These are phyloP conservation scores for Agrotis ipsilon DNA, from an alignment of 2,888 invertebrate species.

Conservation along the genomic window DNA sequence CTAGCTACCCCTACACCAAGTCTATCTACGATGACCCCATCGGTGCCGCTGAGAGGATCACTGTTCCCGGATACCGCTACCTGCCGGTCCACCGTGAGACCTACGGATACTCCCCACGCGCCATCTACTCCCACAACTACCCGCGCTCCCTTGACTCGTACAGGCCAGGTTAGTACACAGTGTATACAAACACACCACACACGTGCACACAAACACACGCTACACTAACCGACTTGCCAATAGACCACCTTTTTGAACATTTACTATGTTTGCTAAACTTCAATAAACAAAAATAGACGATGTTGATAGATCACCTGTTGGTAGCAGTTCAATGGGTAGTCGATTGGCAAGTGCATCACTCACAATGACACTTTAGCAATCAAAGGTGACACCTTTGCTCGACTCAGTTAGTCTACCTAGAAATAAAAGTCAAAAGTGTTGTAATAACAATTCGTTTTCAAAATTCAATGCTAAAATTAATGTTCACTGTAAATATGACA, in stretches of 20 bases:
- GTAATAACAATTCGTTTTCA: slow-evolving; percentile 36
- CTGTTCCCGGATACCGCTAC: slow-evolving; percentile 97
- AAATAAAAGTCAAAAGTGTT: slow-evolving; percentile 44
- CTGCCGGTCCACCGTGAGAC: slow-evolving; percentile 97
- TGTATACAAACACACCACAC: slow-evolving; percentile 37
- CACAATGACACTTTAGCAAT: slow-evolving; percentile 69
- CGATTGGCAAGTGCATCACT: slow-evolving; percentile 76
- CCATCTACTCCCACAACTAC: slow-evolving; percentile 97
- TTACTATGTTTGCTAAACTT: slow-evolving; percentile 40
- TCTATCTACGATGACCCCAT: slow-evolving; percentile 97
- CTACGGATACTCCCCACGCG: slow-evolving; percentile 97
- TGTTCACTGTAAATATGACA: slow-evolving; percentile 61
- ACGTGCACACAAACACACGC: slow-evolving; percentile 64
- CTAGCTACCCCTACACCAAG: slow-evolving; percentile 95
- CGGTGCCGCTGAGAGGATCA: slow-evolving; percentile 95
- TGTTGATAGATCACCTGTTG: slow-evolving; percentile 67
- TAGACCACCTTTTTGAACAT: slow-evolving; percentile 59
- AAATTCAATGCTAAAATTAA: slow-evolving; percentile 30
- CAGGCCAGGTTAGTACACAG: slow-evolving; percentile 95
- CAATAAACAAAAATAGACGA: slow-evolving; percentile 63
- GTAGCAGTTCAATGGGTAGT: slow-evolving; percentile 66
- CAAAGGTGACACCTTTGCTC: slow-evolving; percentile 65
- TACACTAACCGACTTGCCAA: slow-evolving; percentile 73
- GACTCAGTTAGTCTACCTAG: slow-evolving; percentile 44
- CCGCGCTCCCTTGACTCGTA: slow-evolving; percentile 93